Evolutionary conservation across 2,797 vertebrate genomes (phyloP).

Genomic region (Pipistrellus pygmaeus): DNA sequence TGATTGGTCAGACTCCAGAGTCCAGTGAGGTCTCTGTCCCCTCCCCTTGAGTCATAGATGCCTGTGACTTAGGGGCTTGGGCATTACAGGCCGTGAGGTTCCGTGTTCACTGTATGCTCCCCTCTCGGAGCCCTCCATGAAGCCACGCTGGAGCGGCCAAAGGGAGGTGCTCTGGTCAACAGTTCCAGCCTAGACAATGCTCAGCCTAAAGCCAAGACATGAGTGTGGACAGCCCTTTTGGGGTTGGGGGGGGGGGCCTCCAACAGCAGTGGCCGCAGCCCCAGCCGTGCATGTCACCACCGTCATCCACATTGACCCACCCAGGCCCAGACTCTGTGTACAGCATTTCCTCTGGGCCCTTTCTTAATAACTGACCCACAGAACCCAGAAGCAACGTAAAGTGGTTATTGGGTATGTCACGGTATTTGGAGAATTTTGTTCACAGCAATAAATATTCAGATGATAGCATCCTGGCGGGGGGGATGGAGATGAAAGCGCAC

Average conservation of each 20-base stretch:
- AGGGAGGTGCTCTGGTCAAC: neutral
- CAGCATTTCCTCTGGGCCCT: neutral
- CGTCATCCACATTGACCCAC: fast-evolving
- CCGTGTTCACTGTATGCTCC: neutral
- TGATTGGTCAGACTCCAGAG: neutral
- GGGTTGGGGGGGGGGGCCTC: neutral
- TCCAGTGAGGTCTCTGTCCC: neutral
- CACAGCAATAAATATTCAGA: neutral
- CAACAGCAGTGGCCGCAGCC: neutral
- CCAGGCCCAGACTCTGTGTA: fast-evolving
- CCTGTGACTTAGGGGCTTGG: fast-evolving
- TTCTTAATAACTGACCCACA: neutral
- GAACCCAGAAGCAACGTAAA: neutral
- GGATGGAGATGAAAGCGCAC: neutral
- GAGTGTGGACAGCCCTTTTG: neutral
- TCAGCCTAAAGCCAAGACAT: neutral
- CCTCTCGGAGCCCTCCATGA: neutral
- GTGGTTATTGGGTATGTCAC: neutral
- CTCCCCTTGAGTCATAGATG: neutral
- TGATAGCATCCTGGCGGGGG: neutral
- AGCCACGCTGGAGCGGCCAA: neutral
- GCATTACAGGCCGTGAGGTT: no score
- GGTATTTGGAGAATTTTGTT: neutral
- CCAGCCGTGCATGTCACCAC: fast-evolving
- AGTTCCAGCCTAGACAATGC: neutral